Conservation (phyloP, 2,113 vertebrate genomes). For the Australoheros scitulus region DNA sequence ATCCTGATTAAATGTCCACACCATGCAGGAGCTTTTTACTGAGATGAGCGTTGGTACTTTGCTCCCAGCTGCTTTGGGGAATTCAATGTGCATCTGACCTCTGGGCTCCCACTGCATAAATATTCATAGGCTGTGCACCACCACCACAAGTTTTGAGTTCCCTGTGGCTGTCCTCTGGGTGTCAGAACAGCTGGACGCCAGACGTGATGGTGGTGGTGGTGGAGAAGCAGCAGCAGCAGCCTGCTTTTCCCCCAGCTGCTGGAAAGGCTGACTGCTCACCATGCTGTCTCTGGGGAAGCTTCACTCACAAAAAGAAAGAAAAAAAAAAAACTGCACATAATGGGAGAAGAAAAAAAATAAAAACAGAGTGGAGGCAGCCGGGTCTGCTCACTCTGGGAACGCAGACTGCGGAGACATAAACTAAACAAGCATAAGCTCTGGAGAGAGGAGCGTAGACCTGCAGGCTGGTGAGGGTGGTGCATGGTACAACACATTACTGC, state of each 20-base stretch:
- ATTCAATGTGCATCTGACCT: background rate
- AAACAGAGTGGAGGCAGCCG: background rate
- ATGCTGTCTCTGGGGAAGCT: conserved; percentile 30
- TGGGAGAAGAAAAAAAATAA: background rate
- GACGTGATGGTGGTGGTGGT: conserved; percentile 37
- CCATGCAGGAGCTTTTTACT: background rate
- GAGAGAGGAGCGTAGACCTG: conserved; percentile 31
- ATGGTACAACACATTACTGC: conserved; percentile 18
- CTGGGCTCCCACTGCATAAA: background rate
- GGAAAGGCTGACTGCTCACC: conserved; percentile 50
- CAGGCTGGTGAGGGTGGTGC: conserved; percentile 31
- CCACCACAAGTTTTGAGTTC: background rate
- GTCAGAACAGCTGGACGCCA: conserved; percentile 74
- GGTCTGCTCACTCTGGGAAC: conserved; percentile 66
- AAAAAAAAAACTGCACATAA: background rate
- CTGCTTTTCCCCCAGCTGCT: conserved; percentile 24
- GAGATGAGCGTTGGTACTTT: background rate
- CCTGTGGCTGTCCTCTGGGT: background rate
- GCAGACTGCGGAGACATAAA: conserved; percentile 62
- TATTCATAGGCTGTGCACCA: background rate
- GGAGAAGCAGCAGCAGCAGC: background rate
- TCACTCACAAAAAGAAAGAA: conserved; percentile 30
- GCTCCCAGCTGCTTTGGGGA: background rate
- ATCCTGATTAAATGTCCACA: background rate
- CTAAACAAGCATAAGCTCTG: conserved; percentile 55